These are phyloP conservation scores for Poecilia velifera DNA, from an alignment of 2,797 vertebrate species.

Conservation along the genomic window DNA sequence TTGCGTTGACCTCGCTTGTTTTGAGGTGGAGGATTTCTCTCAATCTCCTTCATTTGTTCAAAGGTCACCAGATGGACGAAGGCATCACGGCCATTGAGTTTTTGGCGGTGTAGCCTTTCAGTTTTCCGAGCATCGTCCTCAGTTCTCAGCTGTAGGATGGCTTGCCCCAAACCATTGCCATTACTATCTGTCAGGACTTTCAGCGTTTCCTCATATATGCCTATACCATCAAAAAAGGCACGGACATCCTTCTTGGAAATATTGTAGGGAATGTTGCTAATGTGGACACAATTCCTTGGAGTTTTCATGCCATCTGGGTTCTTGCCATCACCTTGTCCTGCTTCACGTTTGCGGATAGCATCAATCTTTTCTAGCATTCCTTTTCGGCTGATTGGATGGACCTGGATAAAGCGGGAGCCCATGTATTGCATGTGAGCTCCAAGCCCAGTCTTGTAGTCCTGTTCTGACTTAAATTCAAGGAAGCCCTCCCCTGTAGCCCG, in stretches of 20 bases:
- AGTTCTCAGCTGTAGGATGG: slow-evolving; percentile 93
- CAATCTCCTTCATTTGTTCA: slow-evolving; percentile 96
- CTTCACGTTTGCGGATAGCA: slow-evolving; percentile 90
- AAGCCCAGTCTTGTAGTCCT: slow-evolving; percentile 92
- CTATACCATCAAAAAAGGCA: slow-evolving; percentile 93
- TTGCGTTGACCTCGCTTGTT: slow-evolving; percentile 91
- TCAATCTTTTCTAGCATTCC: slow-evolving; percentile 98
- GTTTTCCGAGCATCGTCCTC: slow-evolving; percentile 96
- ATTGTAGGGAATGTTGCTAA: slow-evolving; percentile 97
- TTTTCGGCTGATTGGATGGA: slow-evolving; percentile 95
- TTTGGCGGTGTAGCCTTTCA: slow-evolving; percentile 95
- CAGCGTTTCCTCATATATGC: slow-evolving; percentile 91
- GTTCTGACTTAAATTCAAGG: slow-evolving; percentile 93
- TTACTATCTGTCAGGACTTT: slow-evolving; percentile 92
- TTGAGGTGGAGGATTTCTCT: slow-evolving; percentile 94
- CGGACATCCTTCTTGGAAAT: slow-evolving; percentile 94
- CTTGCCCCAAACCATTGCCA: slow-evolving; percentile 96
- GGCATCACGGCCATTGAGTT: slow-evolving; percentile 95
- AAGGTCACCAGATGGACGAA: slow-evolving; percentile 92
- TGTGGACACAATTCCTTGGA: slow-evolving; percentile 89
- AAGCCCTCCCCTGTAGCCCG: slow-evolving; percentile 98
- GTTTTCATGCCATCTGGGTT: slow-evolving; percentile 83
- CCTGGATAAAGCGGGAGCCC: slow-evolving; percentile 97
- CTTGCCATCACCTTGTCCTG: slow-evolving; percentile 88
- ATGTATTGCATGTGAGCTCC: slow-evolving; percentile 98